Evolutionary conservation across 2,888 invertebrate species (phyloP).

Genomic region (Troides aeacus): DNA sequence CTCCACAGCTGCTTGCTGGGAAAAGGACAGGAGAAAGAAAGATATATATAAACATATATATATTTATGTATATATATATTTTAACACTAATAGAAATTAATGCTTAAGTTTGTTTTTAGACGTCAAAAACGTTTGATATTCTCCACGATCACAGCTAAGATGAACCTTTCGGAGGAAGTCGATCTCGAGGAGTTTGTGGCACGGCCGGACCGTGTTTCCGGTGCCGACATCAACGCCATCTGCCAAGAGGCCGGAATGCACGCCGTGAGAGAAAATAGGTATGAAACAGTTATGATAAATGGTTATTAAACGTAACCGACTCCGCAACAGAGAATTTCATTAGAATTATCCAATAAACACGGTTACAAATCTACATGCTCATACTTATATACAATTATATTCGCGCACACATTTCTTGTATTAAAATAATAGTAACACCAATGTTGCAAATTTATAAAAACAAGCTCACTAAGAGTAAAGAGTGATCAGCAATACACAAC

Average conservation of each 20-base stretch:
- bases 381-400: too few relatives aligned
- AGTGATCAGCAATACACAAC: background rate
- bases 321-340: too few relatives aligned
- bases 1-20: too few relatives aligned
- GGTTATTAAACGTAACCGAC: too few relatives aligned
- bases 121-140: slow-evolving; percentile 97
- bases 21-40: too few relatives aligned
- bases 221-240: slow-evolving; percentile 99
- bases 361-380: too few relatives aligned
- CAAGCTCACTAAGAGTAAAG: background rate
- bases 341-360: too few relatives aligned
- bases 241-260: slow-evolving; percentile 99
- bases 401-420: too few relatives aligned
- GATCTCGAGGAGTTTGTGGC: slow-evolving; percentile 99
- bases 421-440: too few relatives aligned
- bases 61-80: background rate
- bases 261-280: slow-evolving; percentile 98
- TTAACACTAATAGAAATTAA: background rate
- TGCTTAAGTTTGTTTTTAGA: slow-evolving; percentile 44
- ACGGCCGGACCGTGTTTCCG: slow-evolving; percentile 98
- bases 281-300: background rate
- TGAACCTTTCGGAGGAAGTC: slow-evolving; percentile 99
- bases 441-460: too few relatives aligned
- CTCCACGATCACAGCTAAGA: slow-evolving; percentile 97
- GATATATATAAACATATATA: too few relatives aligned